Percentiles rank a stretch among this genome's conserved stretches.
phyloP scores from a whole-genome alignment of 2,888 invertebrate genomes.

The Sarcophaga subvicina region DNA sequence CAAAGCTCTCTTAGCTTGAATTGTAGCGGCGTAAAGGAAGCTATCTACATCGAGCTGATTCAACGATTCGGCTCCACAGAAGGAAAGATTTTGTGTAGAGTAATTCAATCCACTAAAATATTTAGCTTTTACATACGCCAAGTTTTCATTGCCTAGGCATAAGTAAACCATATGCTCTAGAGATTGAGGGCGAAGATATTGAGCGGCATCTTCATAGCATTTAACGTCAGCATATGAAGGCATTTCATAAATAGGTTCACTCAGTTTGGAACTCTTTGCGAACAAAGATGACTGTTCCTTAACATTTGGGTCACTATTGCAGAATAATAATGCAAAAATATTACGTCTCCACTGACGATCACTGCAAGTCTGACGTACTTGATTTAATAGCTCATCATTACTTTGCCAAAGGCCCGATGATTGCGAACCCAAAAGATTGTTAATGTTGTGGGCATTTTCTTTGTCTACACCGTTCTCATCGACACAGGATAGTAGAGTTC shows the following conservation, averaged over 20 bases:
- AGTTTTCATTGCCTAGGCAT: slow-evolving; percentile 85
- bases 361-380: slow-evolving; percentile 83
- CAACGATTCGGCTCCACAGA: slow-evolving; percentile 89
- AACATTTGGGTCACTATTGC: slow-evolving; percentile 85
- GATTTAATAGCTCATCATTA: slow-evolving; percentile 76
- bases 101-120: slow-evolving; percentile 87
- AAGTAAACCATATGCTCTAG: slow-evolving; percentile 93
- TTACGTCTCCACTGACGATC: slow-evolving; percentile 88
- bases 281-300: slow-evolving; percentile 87
- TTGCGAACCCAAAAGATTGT: slow-evolving; percentile 69
- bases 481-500: slow-evolving; percentile 86
- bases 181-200: slow-evolving; percentile 87
- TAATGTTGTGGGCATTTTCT: slow-evolving; percentile 72
- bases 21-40: slow-evolving; percentile 88
- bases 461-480: slow-evolving; percentile 83
- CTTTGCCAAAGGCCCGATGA: slow-evolving; percentile 73
- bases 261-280: slow-evolving; percentile 83
- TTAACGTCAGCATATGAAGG: slow-evolving; percentile 86
- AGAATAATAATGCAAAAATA: slow-evolving; percentile 86
- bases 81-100: slow-evolving; percentile 84
- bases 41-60: slow-evolving; percentile 91
- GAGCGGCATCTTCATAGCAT: slow-evolving; percentile 87
- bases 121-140: slow-evolving; percentile 84
- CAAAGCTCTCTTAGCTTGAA: slow-evolving; percentile 84
- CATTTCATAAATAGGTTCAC: slow-evolving; percentile 84